A percentile compares a stretch with the other conserved stretches of the same genome.
Conservation (phyloP, 2,113 vertebrate genomes). For the Sander lucioperca region DNA sequence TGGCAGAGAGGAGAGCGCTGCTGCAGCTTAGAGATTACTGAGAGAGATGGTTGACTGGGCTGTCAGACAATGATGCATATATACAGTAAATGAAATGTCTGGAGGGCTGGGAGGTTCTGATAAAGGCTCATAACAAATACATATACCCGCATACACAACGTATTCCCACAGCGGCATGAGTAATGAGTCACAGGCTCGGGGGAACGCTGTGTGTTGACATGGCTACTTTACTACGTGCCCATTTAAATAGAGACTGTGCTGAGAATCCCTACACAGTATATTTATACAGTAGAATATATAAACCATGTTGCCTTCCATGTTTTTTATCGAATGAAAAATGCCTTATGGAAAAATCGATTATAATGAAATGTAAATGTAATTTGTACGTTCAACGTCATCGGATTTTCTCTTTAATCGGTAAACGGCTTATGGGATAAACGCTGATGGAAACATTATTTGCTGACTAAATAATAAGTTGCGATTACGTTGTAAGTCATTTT, state of each 20-base stretch:
- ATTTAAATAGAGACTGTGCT: slow-evolving; percentile 26
- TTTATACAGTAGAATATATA: background rate
- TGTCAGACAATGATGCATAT: slow-evolving; percentile 60
- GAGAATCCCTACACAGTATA: background rate
- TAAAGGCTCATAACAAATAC: slow-evolving; percentile 48
- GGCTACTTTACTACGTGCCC: slow-evolving; percentile 22
- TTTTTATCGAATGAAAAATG: too few relatives aligned
- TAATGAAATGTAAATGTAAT: too few relatives aligned
- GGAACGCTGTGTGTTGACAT: slow-evolving; percentile 30
- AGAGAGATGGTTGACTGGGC: slow-evolving; percentile 30
- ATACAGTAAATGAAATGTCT: slow-evolving; percentile 63
- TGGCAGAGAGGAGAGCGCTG: background rate
- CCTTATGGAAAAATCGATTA: too few relatives aligned
- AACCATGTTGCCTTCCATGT: too few relatives aligned
- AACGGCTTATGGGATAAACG: too few relatives aligned
- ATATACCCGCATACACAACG: slow-evolving; percentile 18
- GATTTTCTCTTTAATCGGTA: too few relatives aligned
- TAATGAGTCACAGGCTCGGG: slow-evolving; percentile 44
- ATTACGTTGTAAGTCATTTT: too few relatives aligned
- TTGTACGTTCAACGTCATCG: too few relatives aligned
- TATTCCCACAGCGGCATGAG: slow-evolving; percentile 26
- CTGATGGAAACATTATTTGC: too few relatives aligned
- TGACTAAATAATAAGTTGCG: too few relatives aligned
- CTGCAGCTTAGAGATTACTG: slow-evolving; percentile 53
- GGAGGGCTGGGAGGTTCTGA: slow-evolving; percentile 50